Base-by-base conservation (phyloP, 92 coral and sea anemone genomes). In the Bergia sp. region DNA sequence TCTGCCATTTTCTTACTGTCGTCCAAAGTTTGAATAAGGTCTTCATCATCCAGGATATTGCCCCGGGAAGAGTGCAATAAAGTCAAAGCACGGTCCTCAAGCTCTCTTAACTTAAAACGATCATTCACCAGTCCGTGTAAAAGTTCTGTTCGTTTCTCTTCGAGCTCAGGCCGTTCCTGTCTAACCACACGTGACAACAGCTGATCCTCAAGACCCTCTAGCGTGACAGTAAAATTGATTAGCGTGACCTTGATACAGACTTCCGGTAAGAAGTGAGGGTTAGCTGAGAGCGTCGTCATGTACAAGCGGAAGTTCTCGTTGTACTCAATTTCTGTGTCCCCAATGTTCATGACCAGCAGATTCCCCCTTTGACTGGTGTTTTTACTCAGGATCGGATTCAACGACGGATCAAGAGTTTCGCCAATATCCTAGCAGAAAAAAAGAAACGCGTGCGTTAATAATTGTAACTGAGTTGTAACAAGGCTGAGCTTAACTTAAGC, bases 201-300 rank as follows among this genome's bases (percentile, higher is more conserved):
- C 92, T 95, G 98, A 81, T 97, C 99, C 88, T 97, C 98, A 45
- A 97, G 93, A 67, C 98, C 99, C 69, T 95, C 98, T 65, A 95
- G 91, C 93, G 99, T 95, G 91, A 97, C 98, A 38, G 97, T 95
- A 88, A 97, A 97, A 80, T 95, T 93, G 86, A 97, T 94, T 79
- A 97, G 90, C 39, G 99, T 93, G 89, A 95, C 98, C 86, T 91
- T 93, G 66, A 95, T 97, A 86, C 98, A 97, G 10, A 97, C 94
- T 87, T 97, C 99, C 82, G 99, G 98, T 77, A 95, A 87, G 88
- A 95, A 97, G 90, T 95, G 97, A 5, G 99, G 99, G 93, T 97
- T 97, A 42, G 97, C 91, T 85, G 96, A 61, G 45, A 96, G 96
- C 42, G 99, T 95, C 80, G 96, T 92, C 91, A 97, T 91, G 93